These are phyloP conservation scores for Xanthia icteritia DNA, from an alignment of 2,888 invertebrate genomes.

Conservation along the genomic window DNA sequence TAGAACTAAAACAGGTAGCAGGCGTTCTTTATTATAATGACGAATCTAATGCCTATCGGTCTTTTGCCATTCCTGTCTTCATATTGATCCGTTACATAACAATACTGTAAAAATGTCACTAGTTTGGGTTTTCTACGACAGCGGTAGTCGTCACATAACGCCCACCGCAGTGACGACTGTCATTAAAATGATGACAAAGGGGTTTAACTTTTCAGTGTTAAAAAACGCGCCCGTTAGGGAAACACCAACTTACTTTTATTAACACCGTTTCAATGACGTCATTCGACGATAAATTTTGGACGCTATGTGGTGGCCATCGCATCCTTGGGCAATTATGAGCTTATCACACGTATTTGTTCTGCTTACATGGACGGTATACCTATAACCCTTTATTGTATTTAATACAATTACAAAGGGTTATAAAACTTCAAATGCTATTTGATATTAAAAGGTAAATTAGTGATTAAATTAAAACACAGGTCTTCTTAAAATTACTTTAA, in stretches of 20 bases:
- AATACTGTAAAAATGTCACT: not conserved
- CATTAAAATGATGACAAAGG: no score
- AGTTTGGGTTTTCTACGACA: no score
- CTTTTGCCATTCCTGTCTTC: not conserved
- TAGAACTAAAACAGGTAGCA: conserved; percentile 2
- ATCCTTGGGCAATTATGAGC: not conserved
- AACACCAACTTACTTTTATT: no score
- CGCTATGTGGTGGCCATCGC: no score
- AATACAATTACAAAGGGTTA: not conserved
- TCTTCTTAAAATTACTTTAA: conserved; percentile 42
- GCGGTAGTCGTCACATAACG: no score
- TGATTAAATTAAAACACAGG: not conserved
- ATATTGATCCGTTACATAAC: not conserved
- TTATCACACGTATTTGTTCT: not conserved
- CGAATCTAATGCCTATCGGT: not conserved
- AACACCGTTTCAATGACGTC: no score
- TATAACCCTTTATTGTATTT: no score
- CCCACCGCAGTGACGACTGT: no score
- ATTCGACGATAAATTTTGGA: no score
- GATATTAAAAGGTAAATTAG: not conserved
- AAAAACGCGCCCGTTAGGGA: no score
- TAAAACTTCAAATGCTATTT: not conserved
- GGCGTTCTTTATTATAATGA: not conserved
- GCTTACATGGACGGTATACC: not conserved
- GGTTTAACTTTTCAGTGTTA: no score